Base-by-base conservation (phyloP, 2,888 invertebrate species). In the Cheiracanthium punctorium region DNA sequence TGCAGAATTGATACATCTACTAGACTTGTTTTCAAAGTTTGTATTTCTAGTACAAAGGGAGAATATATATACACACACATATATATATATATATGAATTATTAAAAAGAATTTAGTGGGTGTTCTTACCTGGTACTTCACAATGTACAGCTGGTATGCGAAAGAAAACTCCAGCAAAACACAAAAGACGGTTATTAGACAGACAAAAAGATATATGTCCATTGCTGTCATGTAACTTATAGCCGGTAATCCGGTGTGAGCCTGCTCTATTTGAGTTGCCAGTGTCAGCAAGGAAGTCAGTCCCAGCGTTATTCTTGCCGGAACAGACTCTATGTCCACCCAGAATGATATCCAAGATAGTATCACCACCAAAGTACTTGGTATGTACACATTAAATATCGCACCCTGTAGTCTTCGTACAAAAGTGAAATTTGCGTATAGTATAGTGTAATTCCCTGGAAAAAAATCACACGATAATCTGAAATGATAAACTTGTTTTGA, bases 381-480 rank as follows among this genome's bases (percentile, higher is more conserved):
- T 32, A 85, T 28, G 32, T 85, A 85, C 5, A 85, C 67, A 29
- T 80, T 80, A 14, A 80, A 43, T 1, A 88, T 33, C 41, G 76
- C 80, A 12, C 77, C 84, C 20, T 64, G 80, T 4, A 88, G 48
- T 37, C 75, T 32, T 0, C 88, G 67, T 8, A 71, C 74, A n/a
- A 88, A 88, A 14, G 77, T 85, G 67, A 88, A 88, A 33, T 88
- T 88, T 1, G 88, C 88, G 41, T 80, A 85, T 24, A 88, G 52
- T 24, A 67, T 76, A 0, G 75, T 85, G 73, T 75, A 88, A 48
- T 80, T 85, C 0, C 79, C 85, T 85, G n/a, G 37, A 69, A 69
- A 14, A 52, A 1, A 41, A 17, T n/a, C n/a, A n/a, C n/a, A n/a
- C n/a, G n/a, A n/a, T n/a, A n/a, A n/a, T n/a, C n/a, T n/a, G n/a